Conservation (phyloP, 1,140 invertebrate genomes). For the Gerris buenoi region DNA sequence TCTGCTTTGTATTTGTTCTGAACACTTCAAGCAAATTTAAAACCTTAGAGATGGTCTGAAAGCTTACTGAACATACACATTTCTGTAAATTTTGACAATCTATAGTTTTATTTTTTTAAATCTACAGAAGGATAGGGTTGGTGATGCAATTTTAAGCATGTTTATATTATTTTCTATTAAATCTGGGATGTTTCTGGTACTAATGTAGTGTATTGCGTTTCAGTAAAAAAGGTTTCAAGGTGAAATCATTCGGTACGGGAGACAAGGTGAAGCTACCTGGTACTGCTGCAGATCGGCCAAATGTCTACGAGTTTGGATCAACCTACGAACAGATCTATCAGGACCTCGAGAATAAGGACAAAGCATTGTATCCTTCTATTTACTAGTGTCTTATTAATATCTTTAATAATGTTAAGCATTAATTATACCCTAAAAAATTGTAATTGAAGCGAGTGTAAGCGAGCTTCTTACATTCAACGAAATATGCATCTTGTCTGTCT, state of each 20-base stretch:
- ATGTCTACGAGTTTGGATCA: conserved; percentile 94
- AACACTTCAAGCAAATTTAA: too few species aligned
- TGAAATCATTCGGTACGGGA: conserved; percentile 93
- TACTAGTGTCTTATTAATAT: too few species aligned
- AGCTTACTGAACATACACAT: too few species aligned
- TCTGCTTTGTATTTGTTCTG: too few species aligned
- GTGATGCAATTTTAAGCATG: neutral
- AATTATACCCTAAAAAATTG: too few species aligned
- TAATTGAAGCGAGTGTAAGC: too few species aligned
- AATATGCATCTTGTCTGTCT: too few species aligned
- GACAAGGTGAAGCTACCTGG: conserved; percentile 96
- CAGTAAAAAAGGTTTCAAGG: conserved; percentile 90
- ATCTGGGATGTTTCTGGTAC: neutral
- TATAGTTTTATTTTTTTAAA: neutral
- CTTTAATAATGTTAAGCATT: too few species aligned
- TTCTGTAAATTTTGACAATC: neutral
- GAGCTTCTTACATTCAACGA: too few species aligned
- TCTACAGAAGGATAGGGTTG: neutral
- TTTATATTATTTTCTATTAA: neutral
- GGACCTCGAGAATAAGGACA: conserved; percentile 78
- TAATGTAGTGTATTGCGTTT: conserved; percentile 21
- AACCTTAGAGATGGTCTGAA: too few species aligned
- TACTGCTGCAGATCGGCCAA: conserved; percentile 83
- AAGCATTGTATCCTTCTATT: conserved; percentile 68
- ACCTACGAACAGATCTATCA: conserved; percentile 95